Percentiles rank a stretch among this genome's conserved stretches.
These are phyloP conservation scores for Phanerotoma sp. DNA, from an alignment of 2,888 invertebrate species.

Conservation along the genomic window DNA sequence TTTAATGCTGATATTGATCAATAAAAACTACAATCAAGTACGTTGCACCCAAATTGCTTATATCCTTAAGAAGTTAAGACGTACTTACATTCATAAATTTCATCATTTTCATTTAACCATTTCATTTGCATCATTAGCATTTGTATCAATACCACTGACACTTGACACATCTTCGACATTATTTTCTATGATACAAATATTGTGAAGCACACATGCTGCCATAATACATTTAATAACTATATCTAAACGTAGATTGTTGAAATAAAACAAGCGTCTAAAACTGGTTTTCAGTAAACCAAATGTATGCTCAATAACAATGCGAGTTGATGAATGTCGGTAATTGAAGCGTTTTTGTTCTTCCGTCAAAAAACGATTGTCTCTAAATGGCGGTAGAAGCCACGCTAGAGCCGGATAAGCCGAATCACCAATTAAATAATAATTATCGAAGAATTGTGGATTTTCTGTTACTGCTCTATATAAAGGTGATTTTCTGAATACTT, in stretches of 20 bases:
- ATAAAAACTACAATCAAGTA: no score
- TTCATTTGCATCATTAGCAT: not conserved
- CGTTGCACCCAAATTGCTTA: no score
- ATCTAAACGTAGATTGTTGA: not conserved
- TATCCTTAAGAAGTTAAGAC: no score
- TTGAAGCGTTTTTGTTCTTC: slow-evolving; percentile 5
- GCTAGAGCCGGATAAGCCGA: not conserved
- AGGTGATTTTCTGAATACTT: slow-evolving; percentile 17
- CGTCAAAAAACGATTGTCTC: slow-evolving; percentile 12
- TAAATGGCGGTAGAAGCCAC: no score
- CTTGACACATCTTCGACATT: not conserved
- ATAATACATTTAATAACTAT: not conserved
- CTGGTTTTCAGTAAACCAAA: slow-evolving; percentile 2
- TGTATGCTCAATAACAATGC: not conserved
- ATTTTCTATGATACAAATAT: no score
- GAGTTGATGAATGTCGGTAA: not conserved
- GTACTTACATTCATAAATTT: not conserved
- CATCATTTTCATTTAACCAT: not conserved
- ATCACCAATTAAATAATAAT: not conserved
- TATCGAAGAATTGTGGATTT: slow-evolving; percentile 1
- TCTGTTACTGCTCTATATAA: not conserved
- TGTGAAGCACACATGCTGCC: not conserved
- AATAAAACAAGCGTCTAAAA: not conserved
- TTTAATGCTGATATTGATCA: no score
- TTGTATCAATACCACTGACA: not conserved